phyloP scores from a whole-genome alignment of 37 sponge, comb jelly and placozoan species.

The Crambe crambe region DNA sequence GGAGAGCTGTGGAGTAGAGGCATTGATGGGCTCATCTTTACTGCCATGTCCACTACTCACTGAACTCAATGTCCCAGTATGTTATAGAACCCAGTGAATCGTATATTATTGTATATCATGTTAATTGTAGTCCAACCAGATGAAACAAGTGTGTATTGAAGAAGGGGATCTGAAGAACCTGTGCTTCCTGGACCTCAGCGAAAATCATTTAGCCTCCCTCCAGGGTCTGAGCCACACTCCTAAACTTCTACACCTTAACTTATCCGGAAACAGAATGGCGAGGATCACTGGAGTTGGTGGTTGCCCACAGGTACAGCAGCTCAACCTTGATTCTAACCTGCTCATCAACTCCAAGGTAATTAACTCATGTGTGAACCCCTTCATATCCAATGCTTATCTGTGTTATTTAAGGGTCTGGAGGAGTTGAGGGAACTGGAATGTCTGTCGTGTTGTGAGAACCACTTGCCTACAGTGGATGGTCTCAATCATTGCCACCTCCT shows the following conservation, averaged over 20 bases:
- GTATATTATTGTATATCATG: background rate
- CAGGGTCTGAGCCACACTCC: slow-evolving; percentile 31
- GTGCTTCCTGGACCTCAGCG: slow-evolving; percentile 45
- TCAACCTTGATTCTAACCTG: slow-evolving; percentile 33
- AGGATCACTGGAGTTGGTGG: slow-evolving; percentile 17
- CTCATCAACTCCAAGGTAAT: slow-evolving; percentile 44
- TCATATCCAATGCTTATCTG: background rate
- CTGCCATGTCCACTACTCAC: slow-evolving; percentile 3
- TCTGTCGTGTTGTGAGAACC: slow-evolving; percentile 61
- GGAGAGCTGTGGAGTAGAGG: slow-evolving; percentile 17
- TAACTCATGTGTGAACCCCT: background rate
- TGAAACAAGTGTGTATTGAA: slow-evolving; percentile 41
- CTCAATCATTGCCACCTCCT: slow-evolving; percentile 23
- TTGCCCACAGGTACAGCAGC: slow-evolving; percentile 14
- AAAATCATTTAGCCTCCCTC: slow-evolving; percentile 37
- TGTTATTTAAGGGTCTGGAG: slow-evolving; percentile 43
- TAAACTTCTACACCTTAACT: slow-evolving; percentile 22
- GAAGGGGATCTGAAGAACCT: background rate
- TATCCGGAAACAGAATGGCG: slow-evolving; percentile 54
- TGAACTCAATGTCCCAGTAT: slow-evolving; percentile 28
- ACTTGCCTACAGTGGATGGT: slow-evolving; percentile 44
- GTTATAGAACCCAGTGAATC: background rate
- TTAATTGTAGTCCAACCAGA: slow-evolving; percentile 28
- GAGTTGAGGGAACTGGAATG: slow-evolving; percentile 14
- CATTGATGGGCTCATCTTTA: background rate